phyloP scores from a whole-genome alignment of 2,888 invertebrate genomes.

The Tenthredo notha region DNA sequence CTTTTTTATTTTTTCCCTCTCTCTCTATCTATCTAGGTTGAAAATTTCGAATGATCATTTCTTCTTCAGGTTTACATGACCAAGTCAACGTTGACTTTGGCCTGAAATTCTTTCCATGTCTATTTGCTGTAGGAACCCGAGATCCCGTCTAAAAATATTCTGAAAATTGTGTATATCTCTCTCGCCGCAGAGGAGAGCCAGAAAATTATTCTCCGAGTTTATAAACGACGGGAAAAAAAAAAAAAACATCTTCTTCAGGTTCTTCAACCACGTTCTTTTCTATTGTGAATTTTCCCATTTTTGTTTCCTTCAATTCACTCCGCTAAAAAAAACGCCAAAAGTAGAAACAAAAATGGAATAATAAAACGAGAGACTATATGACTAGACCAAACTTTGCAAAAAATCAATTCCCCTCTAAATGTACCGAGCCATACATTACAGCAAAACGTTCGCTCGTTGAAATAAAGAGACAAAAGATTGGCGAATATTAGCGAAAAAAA shows the following conservation, averaged over 20 bases:
- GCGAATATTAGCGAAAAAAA: neutral
- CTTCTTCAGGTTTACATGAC: neutral
- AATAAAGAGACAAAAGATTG: neutral
- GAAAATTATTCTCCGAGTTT: neutral
- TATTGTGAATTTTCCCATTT: neutral
- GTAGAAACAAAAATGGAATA: neutral
- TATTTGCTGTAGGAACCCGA: neutral
- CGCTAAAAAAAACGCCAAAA: neutral
- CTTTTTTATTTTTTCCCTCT: neutral
- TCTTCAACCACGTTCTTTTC: neutral
- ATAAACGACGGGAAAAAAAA: neutral
- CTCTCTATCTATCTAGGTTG: neutral
- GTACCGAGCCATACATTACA: neutral
- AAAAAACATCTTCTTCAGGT: neutral
- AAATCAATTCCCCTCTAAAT: neutral
- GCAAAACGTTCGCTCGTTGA: neutral
- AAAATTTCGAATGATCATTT: neutral
- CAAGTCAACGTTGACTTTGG: conserved; percentile 25
- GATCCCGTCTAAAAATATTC: neutral
- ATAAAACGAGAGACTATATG: neutral
- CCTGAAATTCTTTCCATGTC: conserved; percentile 15
- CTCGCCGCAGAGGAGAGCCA: neutral
- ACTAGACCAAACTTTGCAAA: neutral
- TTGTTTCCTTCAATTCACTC: neutral
- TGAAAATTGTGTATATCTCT: neutral